A percentile compares a stretch with the other conserved stretches of the same genome.
Evolutionary conservation across 2,888 invertebrate species (phyloP).

Genomic region (Habrosyne pyritoides): DNA sequence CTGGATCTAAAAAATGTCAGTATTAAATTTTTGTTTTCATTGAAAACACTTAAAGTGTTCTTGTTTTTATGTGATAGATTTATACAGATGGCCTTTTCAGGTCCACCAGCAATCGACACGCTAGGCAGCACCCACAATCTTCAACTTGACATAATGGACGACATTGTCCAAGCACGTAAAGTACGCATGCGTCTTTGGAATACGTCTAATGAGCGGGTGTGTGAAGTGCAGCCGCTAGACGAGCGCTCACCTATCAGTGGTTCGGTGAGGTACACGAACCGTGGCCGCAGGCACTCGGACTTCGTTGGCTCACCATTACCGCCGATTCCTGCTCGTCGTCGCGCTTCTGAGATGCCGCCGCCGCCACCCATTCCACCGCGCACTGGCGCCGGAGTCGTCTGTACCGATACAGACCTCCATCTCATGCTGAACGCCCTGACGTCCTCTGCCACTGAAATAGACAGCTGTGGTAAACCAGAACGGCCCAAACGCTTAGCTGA

Average conservation of each 20-base stretch:
- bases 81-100: constrained; percentile 48
- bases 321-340: constrained; percentile 84
- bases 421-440: constrained; percentile 91
- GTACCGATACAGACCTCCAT: constrained; percentile 91
- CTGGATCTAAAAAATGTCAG: constrained; percentile 75
- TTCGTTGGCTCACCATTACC: constrained; percentile 85
- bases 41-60: neutral
- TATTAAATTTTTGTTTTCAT: constrained; percentile 5
- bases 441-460: constrained; percentile 91
- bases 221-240: constrained; percentile 91
- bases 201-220: constrained; percentile 90
- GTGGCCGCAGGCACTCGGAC: constrained; percentile 88
- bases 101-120: constrained; percentile 88
- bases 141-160: constrained; percentile 94
- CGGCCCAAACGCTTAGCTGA: constrained; percentile 85
- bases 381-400: constrained; percentile 86
- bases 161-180: constrained; percentile 92
- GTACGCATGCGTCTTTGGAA: constrained; percentile 93
- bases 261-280: constrained; percentile 85
- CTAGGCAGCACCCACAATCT: constrained; percentile 92
- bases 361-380: constrained; percentile 75
- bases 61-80: neutral
- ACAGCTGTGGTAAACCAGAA: constrained; percentile 86
- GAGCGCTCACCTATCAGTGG: constrained; percentile 83
- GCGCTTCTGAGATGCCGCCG: constrained; percentile 90